Base-by-base conservation (phyloP, 1,140 invertebrate genomes). In the Procambarus clarkii region DNA sequence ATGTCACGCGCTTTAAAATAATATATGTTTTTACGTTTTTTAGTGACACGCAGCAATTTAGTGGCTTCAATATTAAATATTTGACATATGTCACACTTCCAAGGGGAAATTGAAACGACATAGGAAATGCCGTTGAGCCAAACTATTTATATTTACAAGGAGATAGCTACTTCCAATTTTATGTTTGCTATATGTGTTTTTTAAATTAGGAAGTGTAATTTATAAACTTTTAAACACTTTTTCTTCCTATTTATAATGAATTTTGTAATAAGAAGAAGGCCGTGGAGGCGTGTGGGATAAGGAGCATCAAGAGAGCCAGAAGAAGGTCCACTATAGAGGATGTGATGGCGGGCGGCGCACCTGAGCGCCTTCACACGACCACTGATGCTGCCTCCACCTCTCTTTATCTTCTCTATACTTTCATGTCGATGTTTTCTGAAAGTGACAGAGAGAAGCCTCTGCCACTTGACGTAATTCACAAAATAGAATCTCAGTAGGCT, bases 391-490 rank as follows among this genome's bases (percentile, higher is more conserved):
- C 34, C 0, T 34, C 34, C 34, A 34, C 34, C 34, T 34, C 34
- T 34, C 34, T 34, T 34, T 34, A 34, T 34, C 34, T 34, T 34
- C 21, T 86, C n/a, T 86, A 86, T 86, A 86, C 69, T 86, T 76
- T 64, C 45, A 86, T 86, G 83, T 86, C 83, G 83, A 86, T 76
- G 83, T 86, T 50, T 50, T 86, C 83, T 76, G 69, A 77, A 76
- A 86, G 83, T 77, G 83, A 86, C 83, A 77, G 83, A 86, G 64
- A n/a, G 69, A 34, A 48, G 9, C 82, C 24, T 15, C n/a, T 34
- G n/a, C 8, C 69, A 24, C 69, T 74, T 34, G n/a, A 50, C 46
- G 3, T 76, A 18, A 85, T 64, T 74, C 34, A 48, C 60, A 44
- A 69, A 34, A n/a, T 50, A 76, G 69, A 71, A 86, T 76, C 83